These are phyloP conservation scores for Cephus cinctus DNA, from an alignment of 1,140 invertebrate genomes.

Conservation along the genomic window DNA sequence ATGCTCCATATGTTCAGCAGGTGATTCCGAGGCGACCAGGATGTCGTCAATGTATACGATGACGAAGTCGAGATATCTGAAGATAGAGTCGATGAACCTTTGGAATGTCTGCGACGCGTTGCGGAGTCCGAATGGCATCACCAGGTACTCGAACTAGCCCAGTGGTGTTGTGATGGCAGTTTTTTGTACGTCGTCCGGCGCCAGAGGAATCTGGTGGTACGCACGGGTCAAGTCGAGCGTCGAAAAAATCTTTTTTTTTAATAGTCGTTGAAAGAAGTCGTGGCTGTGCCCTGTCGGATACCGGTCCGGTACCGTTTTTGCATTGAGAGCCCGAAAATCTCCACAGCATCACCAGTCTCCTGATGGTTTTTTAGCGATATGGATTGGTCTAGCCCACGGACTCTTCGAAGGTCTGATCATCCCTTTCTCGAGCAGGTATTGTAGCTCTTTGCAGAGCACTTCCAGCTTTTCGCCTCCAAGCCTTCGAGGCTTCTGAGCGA, in stretches of 20 bases:
- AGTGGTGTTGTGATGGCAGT: constrained; percentile 13
- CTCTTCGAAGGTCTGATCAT: constrained; percentile 32
- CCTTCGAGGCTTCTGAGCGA: constrained; percentile 17
- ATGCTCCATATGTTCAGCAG: not conserved
- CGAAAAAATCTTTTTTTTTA: constrained; percentile 36
- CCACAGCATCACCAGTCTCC: constrained; percentile 36
- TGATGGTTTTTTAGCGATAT: constrained; percentile 42
- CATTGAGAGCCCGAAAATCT: constrained; percentile 44
- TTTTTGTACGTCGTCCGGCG: constrained; percentile 5
- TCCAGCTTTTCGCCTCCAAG: constrained; percentile 20
- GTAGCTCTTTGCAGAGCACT: constrained; percentile 18
- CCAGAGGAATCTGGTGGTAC: constrained; percentile 42
- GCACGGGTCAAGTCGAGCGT: constrained; percentile 47
- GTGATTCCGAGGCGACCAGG: constrained; percentile 8
- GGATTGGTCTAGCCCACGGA: constrained; percentile 44
- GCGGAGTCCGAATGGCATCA: constrained; percentile 7
- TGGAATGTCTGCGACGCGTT: constrained; percentile 36
- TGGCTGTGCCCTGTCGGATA: constrained; percentile 31
- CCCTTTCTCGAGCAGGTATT: constrained; percentile 27
- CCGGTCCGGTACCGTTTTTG: constrained; percentile 30
- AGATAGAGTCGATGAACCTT: constrained; percentile 35
- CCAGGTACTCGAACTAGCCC: not conserved
- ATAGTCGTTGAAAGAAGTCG: constrained; percentile 31
- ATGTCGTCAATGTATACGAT: constrained; percentile 22
- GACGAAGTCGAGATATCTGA: constrained; percentile 26